Base-by-base conservation (phyloP, 2,888 invertebrate species). In the Frankliniella fusca region DNA sequence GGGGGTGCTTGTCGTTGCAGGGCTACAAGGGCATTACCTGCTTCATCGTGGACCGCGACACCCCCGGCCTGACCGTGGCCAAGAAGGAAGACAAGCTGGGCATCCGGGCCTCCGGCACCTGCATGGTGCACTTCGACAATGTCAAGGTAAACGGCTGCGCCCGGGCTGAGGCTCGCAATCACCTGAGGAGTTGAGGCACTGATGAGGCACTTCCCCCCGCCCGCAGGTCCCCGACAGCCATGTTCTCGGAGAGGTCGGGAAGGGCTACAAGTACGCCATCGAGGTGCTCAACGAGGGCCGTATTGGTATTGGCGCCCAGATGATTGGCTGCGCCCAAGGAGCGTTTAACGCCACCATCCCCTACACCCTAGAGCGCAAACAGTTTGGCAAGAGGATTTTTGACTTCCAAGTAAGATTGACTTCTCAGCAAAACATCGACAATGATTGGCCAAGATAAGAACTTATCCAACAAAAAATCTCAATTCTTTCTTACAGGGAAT, bases 221-320 rank as follows among this genome's bases (percentile, higher is more conserved):
- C 38, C 38, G 38, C 83, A 90, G 90, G 88, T 97, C 0, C 97
- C 95, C 0, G 94, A 93, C 87, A 91, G 90, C 76, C 93, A 93
- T 85, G 92, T 97, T 83, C 90, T 97, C 82, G 97, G 97, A 27
- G 91, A 95, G 88, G 92, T 94, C 86, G 97, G 97, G 0, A 92
- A 96, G 84, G 97, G 98, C 0, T 98, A 98, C 89, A 97, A 97
- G 89, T 97, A 97, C 87, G 97, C 98, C 0, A 97, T 98, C 2
- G 95, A 94, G 83, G 95, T 96, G 89, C 89, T 98, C 82, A 98
- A 98, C 88, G 97, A 97, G 87, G 98, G 98, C 0, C 92, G 95
- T 84, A 92, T 95, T 83, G 95, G 95, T 11, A 95, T 96, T 86
- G 95, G 93, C 0, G 93, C 95, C 0, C 95, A 98, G 90, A 97